Evolutionary conservation across 2,113 vertebrate genomes (phyloP), one percentile per base, ranked within the genome.

Genomic region (Pteruthius melanotis): DNA sequence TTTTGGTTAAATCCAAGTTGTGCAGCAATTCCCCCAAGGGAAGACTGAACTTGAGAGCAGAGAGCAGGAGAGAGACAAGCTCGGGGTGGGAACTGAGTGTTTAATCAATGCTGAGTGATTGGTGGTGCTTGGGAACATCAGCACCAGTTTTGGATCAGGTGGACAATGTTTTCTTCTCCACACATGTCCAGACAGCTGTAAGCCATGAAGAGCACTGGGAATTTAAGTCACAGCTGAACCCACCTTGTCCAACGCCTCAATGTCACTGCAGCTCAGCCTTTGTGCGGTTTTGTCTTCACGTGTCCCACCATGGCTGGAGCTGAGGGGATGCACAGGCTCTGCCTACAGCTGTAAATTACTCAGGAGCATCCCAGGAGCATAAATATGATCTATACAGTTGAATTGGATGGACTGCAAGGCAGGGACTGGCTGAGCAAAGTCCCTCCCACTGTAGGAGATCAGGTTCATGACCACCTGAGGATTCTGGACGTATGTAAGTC

Each of bases 1-100:
- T 97, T 97, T 97, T 94, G 83, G 94, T 96, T 96, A 82, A 86
- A 96, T 64, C 40, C 54, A 45, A 90, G 83, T 49, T 45, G 72
- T 78, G 44, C 83, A 89, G 65, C 69, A 69, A 39, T 64, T 97
- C 96, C 86, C 90, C 24, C 0, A n/a, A 72, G 94, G 72, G 30
- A 4, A 82, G 40, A 6, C n/a, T 76, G 83, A 96, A 78, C 92
- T 96, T 79, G 90, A 87, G 74, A 81, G 63, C 78, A 76, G 0
- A 13, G 47, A 91, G 83, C 16, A 79, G 78, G 33, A 89, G 74
- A 91, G 65, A 86, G 33, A 93, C 37, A 35, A 0, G 2, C n/a
- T 50, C 0, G 0, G 20, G 16, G 52, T 30, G 16, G 11, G 88
- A 17, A 23, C 15, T 5, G 45, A 72, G 18, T 6, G 11, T 65